Base-by-base conservation (phyloP, 2,113 vertebrate genomes). In the Sialia sialis region DNA sequence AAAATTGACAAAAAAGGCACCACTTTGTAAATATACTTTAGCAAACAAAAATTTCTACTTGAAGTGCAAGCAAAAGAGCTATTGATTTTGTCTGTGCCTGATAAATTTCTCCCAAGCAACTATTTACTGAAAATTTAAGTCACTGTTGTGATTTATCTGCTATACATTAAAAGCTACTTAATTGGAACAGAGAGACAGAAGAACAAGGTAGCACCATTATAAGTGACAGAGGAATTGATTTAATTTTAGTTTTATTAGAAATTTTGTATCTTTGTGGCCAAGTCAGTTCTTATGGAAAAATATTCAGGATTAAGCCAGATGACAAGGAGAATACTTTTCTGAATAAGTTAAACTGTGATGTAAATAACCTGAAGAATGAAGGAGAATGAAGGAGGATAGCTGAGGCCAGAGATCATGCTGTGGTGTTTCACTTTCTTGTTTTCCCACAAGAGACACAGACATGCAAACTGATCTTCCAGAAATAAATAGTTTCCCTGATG, bases 41-140 rank as follows among this genome's bases (percentile, higher is more conserved):
- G 67, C 39, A 87, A 90, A 32, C 51, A 77, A 89, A 88, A 46
- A 39, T 46, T 80, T 70, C 85, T 70, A 34, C 55, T 90, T 70
- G 55, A 94, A 80, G 74, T 56, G 52, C 55, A 94, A 90, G 75
- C 39, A 85, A 77, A 95, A 87, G 62, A 90, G 73, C 16, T 87
- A 95, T 83, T 86, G 93, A 95, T 93, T 94, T 83, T 92, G 55
- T 58, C 79, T 77, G 70, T 20, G 75, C n/a, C 63, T 52, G 27
- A 92, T 76, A 93, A 90, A 96, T 90, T 76, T 79, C 75, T 55
- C 82, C 68, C 56, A 86, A 90, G 63, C 55, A 95, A 74, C 62
- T 64, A 13, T 55, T 95, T 90, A 91, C 75, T 86, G 84, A 76
- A 90, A 83, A 74, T 64, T 23, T 81, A 91, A 77, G 79, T 67